These are phyloP conservation scores for Chaetodon trifasciatus DNA, from an alignment of 2,797 vertebrate genomes.

Conservation along the genomic window DNA sequence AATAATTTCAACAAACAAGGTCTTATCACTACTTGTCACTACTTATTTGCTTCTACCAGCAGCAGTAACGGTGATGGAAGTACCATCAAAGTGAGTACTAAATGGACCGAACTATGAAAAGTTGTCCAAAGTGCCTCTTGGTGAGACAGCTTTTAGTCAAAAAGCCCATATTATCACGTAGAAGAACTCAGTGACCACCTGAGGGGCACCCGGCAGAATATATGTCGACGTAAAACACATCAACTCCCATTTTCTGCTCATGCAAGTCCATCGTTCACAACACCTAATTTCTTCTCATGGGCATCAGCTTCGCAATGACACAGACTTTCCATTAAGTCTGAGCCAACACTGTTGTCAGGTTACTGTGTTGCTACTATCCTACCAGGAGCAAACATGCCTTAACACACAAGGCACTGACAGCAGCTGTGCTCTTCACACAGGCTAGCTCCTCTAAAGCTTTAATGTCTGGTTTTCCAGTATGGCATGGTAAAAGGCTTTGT, in stretches of 20 bases:
- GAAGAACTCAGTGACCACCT: slow-evolving; percentile 25
- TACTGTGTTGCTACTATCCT: slow-evolving; percentile 41
- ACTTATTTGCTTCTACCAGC: not conserved
- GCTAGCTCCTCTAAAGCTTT: not conserved
- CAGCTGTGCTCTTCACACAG: not conserved
- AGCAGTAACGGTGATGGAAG: not conserved
- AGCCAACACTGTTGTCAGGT: slow-evolving; percentile 56
- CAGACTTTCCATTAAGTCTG: slow-evolving; percentile 72
- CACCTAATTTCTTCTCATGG: slow-evolving; percentile 60
- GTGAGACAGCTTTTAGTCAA: slow-evolving; percentile 25
- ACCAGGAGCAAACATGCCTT: slow-evolving; percentile 47
- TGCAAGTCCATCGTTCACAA: slow-evolving; percentile 33
- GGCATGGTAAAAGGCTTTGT: not conserved
- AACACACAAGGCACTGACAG: slow-evolving; percentile 32
- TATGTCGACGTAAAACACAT: slow-evolving; percentile 49
- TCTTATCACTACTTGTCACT: not conserved
- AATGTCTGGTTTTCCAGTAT: not conserved
- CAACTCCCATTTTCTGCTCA: slow-evolving; percentile 43
- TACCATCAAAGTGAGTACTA: not conserved
- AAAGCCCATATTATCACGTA: not conserved
- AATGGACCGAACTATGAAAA: not conserved
- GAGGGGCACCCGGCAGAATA: slow-evolving; percentile 21
- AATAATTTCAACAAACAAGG: not conserved
- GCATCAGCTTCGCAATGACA: slow-evolving; percentile 56
- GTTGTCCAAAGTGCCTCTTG: not conserved